phyloP scores from a whole-genome alignment of 1,140 invertebrate genomes.

The Lordiphosa collinella region DNA sequence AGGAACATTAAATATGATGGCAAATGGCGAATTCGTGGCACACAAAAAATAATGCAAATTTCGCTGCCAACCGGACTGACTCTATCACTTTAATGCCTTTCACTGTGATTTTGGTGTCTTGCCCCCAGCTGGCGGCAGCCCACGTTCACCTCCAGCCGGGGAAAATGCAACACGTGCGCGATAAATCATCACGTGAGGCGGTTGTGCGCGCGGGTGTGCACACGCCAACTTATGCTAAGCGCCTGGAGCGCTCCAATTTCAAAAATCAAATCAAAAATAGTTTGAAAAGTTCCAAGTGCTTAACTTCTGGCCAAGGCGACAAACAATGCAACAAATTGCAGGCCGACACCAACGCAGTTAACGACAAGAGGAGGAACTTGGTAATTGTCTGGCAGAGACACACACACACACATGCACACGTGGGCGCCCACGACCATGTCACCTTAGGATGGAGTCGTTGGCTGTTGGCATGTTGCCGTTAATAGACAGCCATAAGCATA shows the following conservation, averaged over 20 bases:
- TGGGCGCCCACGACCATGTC: conserved; percentile 49
- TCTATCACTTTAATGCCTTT: conserved; percentile 76
- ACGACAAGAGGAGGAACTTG: conserved; percentile 55
- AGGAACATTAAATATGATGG: conserved; percentile 46
- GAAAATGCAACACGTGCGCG: conserved; percentile 69
- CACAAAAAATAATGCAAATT: conserved; percentile 65
- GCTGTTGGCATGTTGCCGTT: conserved; percentile 31
- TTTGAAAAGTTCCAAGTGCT: conserved; percentile 71
- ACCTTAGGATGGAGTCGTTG: conserved; percentile 12
- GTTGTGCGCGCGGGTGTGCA: conserved; percentile 8
- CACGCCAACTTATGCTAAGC: conserved; percentile 43
- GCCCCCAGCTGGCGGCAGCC: conserved; percentile 29
- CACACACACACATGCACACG: no score
- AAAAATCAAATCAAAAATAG: conserved; percentile 78
- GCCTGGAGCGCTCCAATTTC: conserved; percentile 56
- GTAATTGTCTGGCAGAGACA: conserved; percentile 67
- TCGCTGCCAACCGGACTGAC: conserved; percentile 44
- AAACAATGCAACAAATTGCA: conserved; percentile 77
- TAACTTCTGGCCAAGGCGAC: conserved; percentile 54
- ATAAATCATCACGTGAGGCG: conserved; percentile 60
- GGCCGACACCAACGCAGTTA: conserved; percentile 8
- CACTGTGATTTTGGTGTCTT: conserved; percentile 51
- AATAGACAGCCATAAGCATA: conserved; percentile 60
- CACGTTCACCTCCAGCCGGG: conserved; percentile 18
- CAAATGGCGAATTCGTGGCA: conserved; percentile 38